Conservation (phyloP, 1,140 invertebrate species). For the Drosophila baimaii region DNA sequence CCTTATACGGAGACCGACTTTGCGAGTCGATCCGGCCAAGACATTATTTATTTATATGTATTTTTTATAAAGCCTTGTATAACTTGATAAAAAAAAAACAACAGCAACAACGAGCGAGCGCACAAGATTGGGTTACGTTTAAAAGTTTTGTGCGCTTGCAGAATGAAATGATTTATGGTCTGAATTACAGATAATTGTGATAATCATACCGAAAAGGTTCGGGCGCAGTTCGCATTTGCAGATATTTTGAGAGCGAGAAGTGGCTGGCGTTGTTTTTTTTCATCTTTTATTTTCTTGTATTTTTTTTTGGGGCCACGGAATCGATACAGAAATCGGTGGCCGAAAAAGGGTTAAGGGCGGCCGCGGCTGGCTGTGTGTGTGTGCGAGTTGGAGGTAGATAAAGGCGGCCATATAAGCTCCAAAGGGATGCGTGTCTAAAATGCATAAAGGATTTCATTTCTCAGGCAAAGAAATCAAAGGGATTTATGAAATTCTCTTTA, state of each 20-base stretch:
- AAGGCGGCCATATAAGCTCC: constrained; percentile 27
- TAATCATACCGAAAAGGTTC: constrained; percentile 83
- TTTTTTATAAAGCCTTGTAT: constrained; percentile 70
- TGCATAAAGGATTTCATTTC: constrained; percentile 51
- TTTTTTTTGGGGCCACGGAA: constrained; percentile 43
- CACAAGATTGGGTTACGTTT: constrained; percentile 74
- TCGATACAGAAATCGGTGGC: constrained; percentile 66
- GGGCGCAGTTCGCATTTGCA: constrained; percentile 66
- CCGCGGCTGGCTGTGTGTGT: too few species aligned
- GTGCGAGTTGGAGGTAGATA: neutral
- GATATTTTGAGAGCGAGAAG: constrained; percentile 45
- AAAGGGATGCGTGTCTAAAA: constrained; percentile 61
- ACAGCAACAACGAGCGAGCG: constrained; percentile 33
- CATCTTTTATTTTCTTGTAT: neutral
- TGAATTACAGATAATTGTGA: constrained; percentile 84
- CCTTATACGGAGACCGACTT: constrained; percentile 54
- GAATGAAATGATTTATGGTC: constrained; percentile 83
- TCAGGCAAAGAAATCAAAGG: neutral
- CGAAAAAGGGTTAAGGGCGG: constrained; percentile 34
- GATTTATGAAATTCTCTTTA: constrained; percentile 9
- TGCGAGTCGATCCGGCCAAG: constrained; percentile 32
- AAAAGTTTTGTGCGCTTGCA: constrained; percentile 69
- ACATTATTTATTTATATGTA: constrained; percentile 76
- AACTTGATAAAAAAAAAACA: constrained; percentile 67
- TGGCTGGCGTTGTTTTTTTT: neutral